phyloP scores from a whole-genome alignment of 2,888 invertebrate genomes.

The Coelinius sp. region DNA sequence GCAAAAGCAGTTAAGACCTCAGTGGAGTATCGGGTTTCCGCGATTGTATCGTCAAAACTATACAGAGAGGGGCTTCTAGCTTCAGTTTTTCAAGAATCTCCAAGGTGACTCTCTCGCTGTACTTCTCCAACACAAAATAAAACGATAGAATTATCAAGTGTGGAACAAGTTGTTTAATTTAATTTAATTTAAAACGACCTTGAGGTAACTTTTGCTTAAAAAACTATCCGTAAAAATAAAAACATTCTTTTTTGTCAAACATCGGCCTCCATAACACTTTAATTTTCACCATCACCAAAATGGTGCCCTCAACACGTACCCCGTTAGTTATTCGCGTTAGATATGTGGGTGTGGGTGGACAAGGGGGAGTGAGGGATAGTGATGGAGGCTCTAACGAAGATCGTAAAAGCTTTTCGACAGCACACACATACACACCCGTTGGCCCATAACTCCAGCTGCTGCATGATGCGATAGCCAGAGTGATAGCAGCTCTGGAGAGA shows the following conservation, averaged over 20 bases:
- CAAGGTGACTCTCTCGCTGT: not conserved
- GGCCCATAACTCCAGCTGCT: constrained; percentile 30
- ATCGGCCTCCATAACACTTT: not conserved
- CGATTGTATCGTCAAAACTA: constrained; percentile 45
- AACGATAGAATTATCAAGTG: not conserved
- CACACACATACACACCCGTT: not conserved
- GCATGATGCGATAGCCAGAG: constrained; percentile 21
- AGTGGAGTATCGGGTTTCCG: constrained; percentile 42
- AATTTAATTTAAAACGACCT: not conserved
- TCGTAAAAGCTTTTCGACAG: constrained; percentile 33
- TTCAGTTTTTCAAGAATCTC: constrained; percentile 15
- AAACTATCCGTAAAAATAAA: too few relatives aligned
- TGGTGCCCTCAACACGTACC: constrained; percentile 7
- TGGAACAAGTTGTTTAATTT: not conserved
- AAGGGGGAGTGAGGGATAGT: not conserved
- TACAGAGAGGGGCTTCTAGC: constrained; percentile 12
- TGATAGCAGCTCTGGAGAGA: constrained; percentile 12
- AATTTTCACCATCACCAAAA: constrained; percentile 6
- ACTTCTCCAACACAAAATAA: not conserved
- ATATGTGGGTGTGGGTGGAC: not conserved
- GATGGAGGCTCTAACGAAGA: constrained; percentile 32
- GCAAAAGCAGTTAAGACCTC: constrained; percentile 64
- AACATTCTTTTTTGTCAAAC: not conserved
- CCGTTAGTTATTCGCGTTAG: constrained; percentile 24
- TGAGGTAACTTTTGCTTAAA: too few relatives aligned